A percentile compares a stretch with the other conserved stretches of the same genome.
phyloP scores from a whole-genome alignment of 2,113 vertebrate species.

The Stegostoma tigrinum region DNA sequence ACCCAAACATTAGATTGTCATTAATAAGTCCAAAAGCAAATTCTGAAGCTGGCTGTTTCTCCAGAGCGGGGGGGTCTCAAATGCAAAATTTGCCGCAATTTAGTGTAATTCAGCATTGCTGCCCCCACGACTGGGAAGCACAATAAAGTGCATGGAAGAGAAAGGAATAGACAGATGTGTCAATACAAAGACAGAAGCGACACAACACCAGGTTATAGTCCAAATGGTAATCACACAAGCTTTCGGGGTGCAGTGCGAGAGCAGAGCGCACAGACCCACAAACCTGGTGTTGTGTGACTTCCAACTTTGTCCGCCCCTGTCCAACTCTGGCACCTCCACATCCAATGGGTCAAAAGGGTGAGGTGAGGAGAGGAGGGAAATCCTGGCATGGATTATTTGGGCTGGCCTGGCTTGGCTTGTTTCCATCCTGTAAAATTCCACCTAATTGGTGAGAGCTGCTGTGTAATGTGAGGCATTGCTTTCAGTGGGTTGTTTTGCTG shows the following conservation, averaged over 20 bases:
- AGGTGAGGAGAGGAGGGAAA: too few species aligned
- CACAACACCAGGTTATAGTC: too few species aligned
- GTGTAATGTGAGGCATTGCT: background rate
- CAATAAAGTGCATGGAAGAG: background rate
- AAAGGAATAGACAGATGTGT: background rate
- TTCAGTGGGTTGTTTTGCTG: background rate
- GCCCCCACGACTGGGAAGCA: background rate
- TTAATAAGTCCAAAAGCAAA: too few species aligned
- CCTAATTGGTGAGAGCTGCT: background rate
- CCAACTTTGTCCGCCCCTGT: too few species aligned
- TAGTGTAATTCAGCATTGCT: background rate
- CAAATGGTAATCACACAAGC: too few species aligned
- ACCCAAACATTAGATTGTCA: background rate
- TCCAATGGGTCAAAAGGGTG: too few species aligned
- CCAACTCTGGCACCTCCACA: too few species aligned
- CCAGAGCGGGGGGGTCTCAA: background rate
- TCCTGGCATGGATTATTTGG: background rate
- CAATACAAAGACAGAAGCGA: too few species aligned
- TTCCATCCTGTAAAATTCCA: background rate
- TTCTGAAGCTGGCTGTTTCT: background rate
- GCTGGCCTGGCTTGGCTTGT: background rate
- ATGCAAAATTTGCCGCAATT: background rate
- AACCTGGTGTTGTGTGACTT: too few species aligned
- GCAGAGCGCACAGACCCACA: too few species aligned
- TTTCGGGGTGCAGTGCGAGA: too few species aligned